phyloP scores from a whole-genome alignment of 2,888 invertebrate species.

The Zygogramma bicolorata region DNA sequence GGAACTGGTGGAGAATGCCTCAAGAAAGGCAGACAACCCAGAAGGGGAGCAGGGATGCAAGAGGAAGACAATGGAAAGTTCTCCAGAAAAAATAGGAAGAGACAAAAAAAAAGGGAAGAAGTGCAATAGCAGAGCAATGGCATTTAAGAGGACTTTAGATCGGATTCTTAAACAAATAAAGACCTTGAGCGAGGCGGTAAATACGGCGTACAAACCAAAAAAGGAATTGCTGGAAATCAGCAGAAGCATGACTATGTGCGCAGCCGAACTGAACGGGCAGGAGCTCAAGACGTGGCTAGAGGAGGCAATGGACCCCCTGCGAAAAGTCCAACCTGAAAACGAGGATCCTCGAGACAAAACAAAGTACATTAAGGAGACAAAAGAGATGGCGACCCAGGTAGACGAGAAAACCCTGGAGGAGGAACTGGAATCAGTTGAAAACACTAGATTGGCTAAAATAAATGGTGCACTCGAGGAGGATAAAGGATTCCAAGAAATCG shows the following conservation, averaged over 20 bases:
- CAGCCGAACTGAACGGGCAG: background rate
- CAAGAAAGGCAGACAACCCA: background rate
- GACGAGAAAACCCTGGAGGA: background rate
- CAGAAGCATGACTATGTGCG: background rate
- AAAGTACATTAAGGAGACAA: background rate
- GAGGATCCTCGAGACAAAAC: background rate
- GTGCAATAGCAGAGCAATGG: background rate
- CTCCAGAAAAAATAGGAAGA: background rate
- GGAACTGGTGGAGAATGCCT: background rate
- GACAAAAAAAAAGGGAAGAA: background rate
- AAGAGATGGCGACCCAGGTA: background rate
- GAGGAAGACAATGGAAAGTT: background rate
- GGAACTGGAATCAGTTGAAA: background rate
- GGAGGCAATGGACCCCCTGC: background rate
- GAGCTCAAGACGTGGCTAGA: background rate
- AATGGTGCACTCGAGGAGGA: background rate
- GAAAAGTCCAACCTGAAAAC: background rate
- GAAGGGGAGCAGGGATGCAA: background rate
- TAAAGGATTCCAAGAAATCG: background rate
- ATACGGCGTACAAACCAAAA: background rate
- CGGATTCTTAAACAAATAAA: background rate
- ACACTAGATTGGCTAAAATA: background rate
- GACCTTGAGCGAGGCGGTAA: background rate
- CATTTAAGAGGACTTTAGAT: background rate
- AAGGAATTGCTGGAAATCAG: background rate